A percentile compares a stretch with the other conserved stretches of the same genome.
Conservation (phyloP, 2,113 vertebrate genomes). For the sheep (Ovis aries) region DNA sequence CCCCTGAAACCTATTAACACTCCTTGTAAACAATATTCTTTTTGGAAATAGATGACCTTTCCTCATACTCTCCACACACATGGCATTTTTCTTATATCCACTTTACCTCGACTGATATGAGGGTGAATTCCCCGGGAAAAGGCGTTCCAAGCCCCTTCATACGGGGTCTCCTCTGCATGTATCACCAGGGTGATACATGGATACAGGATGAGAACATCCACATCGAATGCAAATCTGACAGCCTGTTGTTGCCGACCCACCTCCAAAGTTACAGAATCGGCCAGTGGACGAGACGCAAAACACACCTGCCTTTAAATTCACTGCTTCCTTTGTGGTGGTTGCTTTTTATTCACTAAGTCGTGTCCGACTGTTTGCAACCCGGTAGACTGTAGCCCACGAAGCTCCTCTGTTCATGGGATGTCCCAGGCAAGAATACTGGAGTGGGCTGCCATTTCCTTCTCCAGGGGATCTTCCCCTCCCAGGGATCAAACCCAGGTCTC, state of each 20-base stretch:
- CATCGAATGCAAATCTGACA: conserved; percentile 21
- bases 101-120: conserved; percentile 80
- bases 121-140: conserved; percentile 77
- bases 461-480: not conserved
- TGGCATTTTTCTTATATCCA: conserved; percentile 83
- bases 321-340: not conserved
- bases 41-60: conserved; percentile 87
- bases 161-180: conserved; percentile 49
- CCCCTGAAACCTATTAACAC: conserved; percentile 90
- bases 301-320: not conserved
- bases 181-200: conserved; percentile 9
- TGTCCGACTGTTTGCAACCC: not conserved
- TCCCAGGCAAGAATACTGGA: not conserved
- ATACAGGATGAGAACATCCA: not conserved
- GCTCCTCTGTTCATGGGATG: not conserved
- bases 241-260: conserved; percentile 36
- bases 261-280: not conserved
- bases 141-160: conserved; percentile 58
- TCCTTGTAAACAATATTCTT: conserved; percentile 90
- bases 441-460: not conserved
- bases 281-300: not conserved
- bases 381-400: not conserved
- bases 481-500: not conserved
- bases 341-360: not conserved
- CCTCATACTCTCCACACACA: conserved; percentile 80